phyloP scores from a whole-genome alignment of 2,797 vertebrate species.

The Crax fasciolata region DNA sequence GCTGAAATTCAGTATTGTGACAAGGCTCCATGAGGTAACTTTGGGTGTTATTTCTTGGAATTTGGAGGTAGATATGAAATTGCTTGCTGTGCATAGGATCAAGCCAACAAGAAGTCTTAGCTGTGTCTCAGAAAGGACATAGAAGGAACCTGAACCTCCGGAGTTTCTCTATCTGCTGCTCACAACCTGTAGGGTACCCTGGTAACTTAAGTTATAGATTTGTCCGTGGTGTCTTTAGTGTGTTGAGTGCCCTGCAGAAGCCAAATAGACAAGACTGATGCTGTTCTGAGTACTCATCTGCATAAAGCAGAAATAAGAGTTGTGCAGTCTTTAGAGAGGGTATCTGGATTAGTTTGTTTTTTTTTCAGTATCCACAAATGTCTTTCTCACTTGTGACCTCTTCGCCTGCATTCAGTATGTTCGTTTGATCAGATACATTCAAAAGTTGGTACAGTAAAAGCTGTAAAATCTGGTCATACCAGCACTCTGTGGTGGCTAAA shows the following conservation, averaged over 20 bases:
- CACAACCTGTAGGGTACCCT: neutral
- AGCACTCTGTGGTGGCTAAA: neutral
- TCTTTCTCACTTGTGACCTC: neutral
- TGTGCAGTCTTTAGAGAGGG: neutral
- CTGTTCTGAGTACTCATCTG: neutral
- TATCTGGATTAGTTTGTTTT: neutral
- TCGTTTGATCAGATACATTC: neutral
- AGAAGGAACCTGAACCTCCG: neutral
- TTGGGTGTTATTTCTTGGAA: neutral
- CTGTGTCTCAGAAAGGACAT: neutral
- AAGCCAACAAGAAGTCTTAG: neutral
- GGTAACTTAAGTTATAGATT: neutral
- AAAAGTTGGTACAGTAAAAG: neutral
- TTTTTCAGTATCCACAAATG: neutral
- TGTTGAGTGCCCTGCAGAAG: neutral
- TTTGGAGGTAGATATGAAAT: neutral
- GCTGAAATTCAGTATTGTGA: conserved; percentile 91
- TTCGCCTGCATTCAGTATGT: neutral
- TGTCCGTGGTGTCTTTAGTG: neutral
- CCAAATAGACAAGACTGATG: neutral
- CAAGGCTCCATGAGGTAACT: conserved; percentile 91
- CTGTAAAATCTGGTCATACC: neutral
- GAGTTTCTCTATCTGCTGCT: neutral
- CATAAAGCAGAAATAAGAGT: neutral
- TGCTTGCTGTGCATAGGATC: neutral